phyloP scores from a whole-genome alignment of 1,140 invertebrate species.

The Lepidurus apus region DNA sequence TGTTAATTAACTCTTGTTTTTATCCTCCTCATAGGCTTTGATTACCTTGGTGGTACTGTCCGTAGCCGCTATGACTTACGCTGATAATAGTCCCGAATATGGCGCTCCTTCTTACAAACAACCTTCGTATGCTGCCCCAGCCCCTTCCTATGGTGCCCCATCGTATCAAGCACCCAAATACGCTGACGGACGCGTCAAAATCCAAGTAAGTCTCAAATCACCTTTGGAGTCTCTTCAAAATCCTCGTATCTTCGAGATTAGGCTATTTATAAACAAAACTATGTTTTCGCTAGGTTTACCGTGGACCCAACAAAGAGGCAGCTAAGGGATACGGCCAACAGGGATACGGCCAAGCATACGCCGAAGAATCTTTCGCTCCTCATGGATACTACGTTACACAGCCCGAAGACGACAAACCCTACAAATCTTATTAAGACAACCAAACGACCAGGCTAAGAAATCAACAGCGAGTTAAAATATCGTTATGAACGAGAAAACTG shows the following conservation, averaged over 20 bases:
- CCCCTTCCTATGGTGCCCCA: constrained; percentile 32
- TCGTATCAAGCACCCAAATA: constrained; percentile 29
- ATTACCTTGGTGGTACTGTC: constrained; percentile 26
- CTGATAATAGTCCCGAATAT: not conserved
- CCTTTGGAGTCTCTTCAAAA: not conserved
- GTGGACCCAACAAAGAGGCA: constrained; percentile 36
- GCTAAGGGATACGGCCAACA: constrained; percentile 29
- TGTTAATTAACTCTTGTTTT: not conserved
- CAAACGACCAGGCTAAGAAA: constrained; percentile 18
- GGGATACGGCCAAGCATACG: constrained; percentile 36
- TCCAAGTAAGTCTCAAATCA: constrained; percentile 30
- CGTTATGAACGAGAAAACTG: not conserved
- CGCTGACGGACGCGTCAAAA: constrained; percentile 33
- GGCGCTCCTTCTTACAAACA: constrained; percentile 9
- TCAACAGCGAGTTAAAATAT: not conserved
- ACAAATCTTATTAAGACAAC: not conserved
- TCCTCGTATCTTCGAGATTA: not conserved
- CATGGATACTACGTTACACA: constrained; percentile 39
- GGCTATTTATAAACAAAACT: not conserved
- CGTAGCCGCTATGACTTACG: constrained; percentile 29
- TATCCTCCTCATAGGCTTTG: constrained; percentile 19
- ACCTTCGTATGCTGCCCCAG: constrained; percentile 31
- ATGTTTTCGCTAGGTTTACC: constrained; percentile 37
- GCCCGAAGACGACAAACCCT: constrained; percentile 44
- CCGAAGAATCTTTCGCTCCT: constrained; percentile 41